phyloP scores from a whole-genome alignment of 2,888 invertebrate genomes.

The Pristionchus exspectatus region DNA sequence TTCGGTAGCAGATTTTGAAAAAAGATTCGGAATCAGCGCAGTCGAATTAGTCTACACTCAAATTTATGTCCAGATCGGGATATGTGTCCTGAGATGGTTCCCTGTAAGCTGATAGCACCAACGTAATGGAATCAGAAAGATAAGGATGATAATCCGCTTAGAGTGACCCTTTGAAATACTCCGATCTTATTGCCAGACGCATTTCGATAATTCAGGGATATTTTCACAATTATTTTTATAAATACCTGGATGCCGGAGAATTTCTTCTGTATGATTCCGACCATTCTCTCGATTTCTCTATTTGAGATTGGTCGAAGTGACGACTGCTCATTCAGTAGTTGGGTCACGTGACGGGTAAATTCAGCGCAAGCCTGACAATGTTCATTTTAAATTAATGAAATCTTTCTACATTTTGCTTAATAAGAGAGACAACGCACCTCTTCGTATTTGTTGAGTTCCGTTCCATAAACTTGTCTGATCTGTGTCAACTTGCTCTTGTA shows the following conservation, averaged over 20 bases:
- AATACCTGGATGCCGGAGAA: slow-evolving; percentile 81
- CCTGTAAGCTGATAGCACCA: slow-evolving; percentile 15
- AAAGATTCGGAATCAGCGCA: too few relatives aligned
- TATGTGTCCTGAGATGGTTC: too few relatives aligned
- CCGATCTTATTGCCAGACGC: neutral
- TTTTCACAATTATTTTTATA: neutral
- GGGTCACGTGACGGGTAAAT: slow-evolving; percentile 99
- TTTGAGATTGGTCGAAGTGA: slow-evolving; percentile 81
- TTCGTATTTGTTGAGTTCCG: slow-evolving; percentile 99
- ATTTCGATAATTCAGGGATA: neutral
- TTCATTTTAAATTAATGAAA: neutral
- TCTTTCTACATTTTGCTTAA: too few relatives aligned
- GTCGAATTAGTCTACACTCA: too few relatives aligned
- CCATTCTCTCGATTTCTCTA: slow-evolving; percentile 97
- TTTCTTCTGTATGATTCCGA: slow-evolving; percentile 97
- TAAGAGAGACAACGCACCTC: slow-evolving; percentile 83
- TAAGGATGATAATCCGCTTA: slow-evolving; percentile 26
- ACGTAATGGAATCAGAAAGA: slow-evolving; percentile 17
- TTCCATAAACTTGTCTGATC: slow-evolving; percentile 98
- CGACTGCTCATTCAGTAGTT: slow-evolving; percentile 83
- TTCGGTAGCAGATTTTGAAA: too few relatives aligned
- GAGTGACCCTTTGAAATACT: neutral
- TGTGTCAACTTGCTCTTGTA: slow-evolving; percentile 98
- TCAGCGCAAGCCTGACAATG: slow-evolving; percentile 92
- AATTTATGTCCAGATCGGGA: too few relatives aligned